Evolutionary conservation across 2,797 vertebrate genomes (phyloP).

Genomic region (Schizothorax lantsangensis): DNA sequence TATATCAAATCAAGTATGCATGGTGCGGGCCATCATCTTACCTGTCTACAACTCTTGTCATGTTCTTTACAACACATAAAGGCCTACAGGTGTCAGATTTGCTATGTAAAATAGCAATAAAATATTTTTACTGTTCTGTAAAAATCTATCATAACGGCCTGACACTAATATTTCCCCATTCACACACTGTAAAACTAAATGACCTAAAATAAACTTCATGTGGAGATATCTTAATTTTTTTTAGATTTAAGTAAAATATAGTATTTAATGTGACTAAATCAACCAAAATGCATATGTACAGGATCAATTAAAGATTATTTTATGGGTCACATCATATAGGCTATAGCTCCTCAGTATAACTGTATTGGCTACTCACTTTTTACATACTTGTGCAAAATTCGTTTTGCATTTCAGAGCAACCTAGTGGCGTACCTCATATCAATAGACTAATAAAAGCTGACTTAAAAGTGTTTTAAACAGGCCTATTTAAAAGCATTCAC

Average conservation of each 20-base stretch:
- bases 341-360: background rate
- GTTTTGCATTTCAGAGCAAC: background rate
- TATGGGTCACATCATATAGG: background rate
- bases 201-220: background rate
- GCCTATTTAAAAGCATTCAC: slow-evolving; percentile 13
- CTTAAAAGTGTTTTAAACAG: background rate
- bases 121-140: no score
- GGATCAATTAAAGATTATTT: background rate
- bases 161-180: background rate
- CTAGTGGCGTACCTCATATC: no score
- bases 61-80: background rate
- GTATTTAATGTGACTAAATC: background rate
- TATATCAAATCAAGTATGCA: background rate
- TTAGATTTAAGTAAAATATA: background rate
- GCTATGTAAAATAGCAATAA: no score
- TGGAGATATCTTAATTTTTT: background rate
- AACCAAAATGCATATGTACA: background rate
- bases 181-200: background rate
- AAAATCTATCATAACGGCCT: background rate
- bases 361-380: background rate
- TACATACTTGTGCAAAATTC: background rate
- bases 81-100: slow-evolving; percentile 23
- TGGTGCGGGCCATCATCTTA: background rate
- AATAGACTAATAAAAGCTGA: background rate
- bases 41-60: background rate